Evolutionary conservation across 2,113 vertebrate genomes (phyloP).

Genomic region (Meleagris gallopavo): DNA sequence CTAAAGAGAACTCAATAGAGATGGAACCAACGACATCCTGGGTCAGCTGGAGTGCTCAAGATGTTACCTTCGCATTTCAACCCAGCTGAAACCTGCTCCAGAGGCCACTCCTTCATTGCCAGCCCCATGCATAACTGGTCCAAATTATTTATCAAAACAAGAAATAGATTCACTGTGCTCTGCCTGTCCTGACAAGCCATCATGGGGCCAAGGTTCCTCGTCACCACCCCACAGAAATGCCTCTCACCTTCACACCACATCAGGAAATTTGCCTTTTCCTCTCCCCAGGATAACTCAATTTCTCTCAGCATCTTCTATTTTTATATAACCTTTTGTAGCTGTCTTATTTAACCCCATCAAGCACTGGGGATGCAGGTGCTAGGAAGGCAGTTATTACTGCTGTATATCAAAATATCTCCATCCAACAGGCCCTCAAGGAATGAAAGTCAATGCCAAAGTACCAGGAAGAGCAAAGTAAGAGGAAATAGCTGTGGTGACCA

Average conservation of each 20-base stretch:
- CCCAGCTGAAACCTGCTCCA: background rate
- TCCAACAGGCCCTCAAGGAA: fast-evolving
- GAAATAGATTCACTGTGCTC: background rate
- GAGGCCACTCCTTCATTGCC: background rate
- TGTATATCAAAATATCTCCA: background rate
- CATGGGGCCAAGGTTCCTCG: background rate
- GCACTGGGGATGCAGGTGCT: background rate
- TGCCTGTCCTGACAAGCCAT: fast-evolving
- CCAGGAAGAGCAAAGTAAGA: background rate
- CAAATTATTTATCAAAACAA: background rate
- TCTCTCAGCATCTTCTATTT: background rate
- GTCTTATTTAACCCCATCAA: background rate
- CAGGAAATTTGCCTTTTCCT: background rate
- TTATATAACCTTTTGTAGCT: background rate
- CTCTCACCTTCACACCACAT: fast-evolving
- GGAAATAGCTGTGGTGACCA: background rate
- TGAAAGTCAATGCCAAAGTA: background rate
- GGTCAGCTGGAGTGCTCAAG: background rate
- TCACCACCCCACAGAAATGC: fast-evolving
- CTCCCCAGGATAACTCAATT: background rate
- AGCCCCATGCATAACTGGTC: background rate
- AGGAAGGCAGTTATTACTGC: background rate
- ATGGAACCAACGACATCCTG: background rate
- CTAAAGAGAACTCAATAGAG: background rate
- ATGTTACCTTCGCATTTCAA: background rate